Base-by-base conservation (phyloP, 2,113 vertebrate genomes). In the Probosciger aterrimus region DNA sequence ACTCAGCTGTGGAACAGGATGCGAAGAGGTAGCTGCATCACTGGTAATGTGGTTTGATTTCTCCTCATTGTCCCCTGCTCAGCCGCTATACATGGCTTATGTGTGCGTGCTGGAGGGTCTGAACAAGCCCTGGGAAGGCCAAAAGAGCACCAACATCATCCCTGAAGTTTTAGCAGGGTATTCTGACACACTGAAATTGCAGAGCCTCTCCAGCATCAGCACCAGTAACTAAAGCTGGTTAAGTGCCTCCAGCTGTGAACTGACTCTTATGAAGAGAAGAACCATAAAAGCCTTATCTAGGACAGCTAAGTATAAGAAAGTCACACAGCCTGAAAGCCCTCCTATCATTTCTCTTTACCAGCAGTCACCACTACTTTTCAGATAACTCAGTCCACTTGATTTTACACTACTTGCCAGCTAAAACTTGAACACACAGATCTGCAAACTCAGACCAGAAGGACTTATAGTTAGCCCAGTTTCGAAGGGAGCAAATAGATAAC, bases 161-260 rank as follows among this genome's bases (percentile, higher is more conserved):
- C 57, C 47, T 27, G 71, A 37, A 94, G 43, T 18, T 65, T 46
- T 27, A 85, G 35, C 37, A 43, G 78, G 27, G 35, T 44, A 35
- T 73, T 80, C 49, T 65, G 53, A 49, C 46, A 41, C 28, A 33
- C 5, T 8, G 31, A 41, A 68, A 18, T 35, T 64, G n/a, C 86
- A 64, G 46, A 81, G 46, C 19, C 65, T 81, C 43, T 65, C 63
- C 70, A 27, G 25, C 0, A 0, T 53, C 44, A 33, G 14, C 7
- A 23, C n/a, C 27, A 4, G 65, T 7, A 65, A 74, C 75, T 63
- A 22, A 55, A 78, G 82, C 90, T 82, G 88, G 88, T 46, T 80
- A 41, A 95, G 88, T 24, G 50, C 39, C 60, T 90, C 78, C 87
- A 94, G 88, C 85, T 94, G 90, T 41, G 90, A 93, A 46, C 77